Conservation (phyloP, 2,113 vertebrate genomes). For the Pedionomus torquatus region DNA sequence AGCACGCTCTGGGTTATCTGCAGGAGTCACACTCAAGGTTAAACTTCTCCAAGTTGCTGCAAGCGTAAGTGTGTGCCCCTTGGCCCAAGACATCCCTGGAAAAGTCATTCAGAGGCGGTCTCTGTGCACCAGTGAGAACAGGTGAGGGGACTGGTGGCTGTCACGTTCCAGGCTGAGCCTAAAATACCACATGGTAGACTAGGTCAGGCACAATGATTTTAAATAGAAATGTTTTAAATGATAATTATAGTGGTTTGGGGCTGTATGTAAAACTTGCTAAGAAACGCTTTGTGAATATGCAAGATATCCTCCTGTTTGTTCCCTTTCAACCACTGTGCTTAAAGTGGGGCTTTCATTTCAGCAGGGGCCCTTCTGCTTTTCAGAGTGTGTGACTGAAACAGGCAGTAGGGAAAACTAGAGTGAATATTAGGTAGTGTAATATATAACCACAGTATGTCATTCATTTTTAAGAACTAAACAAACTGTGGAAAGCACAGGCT, state of each 20-base stretch:
- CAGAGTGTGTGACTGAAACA: not conserved
- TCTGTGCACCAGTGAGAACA: not conserved
- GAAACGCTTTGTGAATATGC: not conserved
- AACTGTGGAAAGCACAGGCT: not conserved
- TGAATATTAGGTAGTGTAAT: fast-evolving
- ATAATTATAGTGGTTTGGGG: not conserved
- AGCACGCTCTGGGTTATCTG: not conserved
- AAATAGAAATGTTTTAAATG: not conserved
- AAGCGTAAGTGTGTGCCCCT: not conserved
- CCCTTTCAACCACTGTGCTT: not conserved
- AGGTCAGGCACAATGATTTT: not conserved
- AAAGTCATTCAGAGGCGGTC: not conserved
- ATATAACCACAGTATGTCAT: not conserved
- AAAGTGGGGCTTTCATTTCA: not conserved
- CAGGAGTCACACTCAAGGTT: not conserved
- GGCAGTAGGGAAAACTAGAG: not conserved
- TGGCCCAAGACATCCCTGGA: fast-evolving
- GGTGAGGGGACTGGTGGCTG: not conserved
- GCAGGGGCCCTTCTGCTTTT: not conserved
- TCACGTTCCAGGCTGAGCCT: not conserved
- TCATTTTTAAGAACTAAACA: not conserved
- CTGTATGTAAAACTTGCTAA: not conserved
- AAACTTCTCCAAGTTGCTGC: not conserved
- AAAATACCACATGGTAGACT: not conserved
- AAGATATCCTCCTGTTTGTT: not conserved